Conservation (phyloP, 2,113 vertebrate genomes). For the Megaptera novaeangliae region DNA sequence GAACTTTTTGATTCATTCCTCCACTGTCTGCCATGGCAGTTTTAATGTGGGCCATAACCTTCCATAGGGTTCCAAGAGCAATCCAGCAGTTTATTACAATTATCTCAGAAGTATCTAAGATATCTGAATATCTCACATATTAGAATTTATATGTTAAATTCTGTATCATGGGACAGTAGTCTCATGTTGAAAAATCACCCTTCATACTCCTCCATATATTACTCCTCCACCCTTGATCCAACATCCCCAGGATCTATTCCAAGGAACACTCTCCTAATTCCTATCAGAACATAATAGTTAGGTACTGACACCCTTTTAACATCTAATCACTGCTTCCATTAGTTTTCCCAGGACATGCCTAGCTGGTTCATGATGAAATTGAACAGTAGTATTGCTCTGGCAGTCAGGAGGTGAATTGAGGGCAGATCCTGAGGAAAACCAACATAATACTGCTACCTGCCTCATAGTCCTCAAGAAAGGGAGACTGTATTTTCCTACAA, state of each 20-base stretch:
- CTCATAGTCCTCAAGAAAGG: not conserved
- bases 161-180: not conserved
- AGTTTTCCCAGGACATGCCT: not conserved
- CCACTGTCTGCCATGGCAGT: not conserved
- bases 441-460: not conserved
- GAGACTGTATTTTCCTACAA: not conserved
- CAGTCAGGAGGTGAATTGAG: not conserved
- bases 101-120: not conserved
- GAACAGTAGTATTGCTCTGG: not conserved
- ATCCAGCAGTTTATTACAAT: not conserved
- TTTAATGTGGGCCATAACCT: not conserved
- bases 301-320: not conserved
- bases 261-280: not conserved
- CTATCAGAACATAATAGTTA: not conserved
- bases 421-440: not conserved
- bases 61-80: not conserved
- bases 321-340: not conserved
- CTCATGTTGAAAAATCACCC: not conserved
- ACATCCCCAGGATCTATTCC: not conserved
- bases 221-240: not conserved
- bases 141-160: not conserved
- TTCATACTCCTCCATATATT: not conserved
- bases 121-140: not conserved
- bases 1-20: not conserved
- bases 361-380: not conserved